Conservation (phyloP, 2,888 invertebrate genomes). For the Leptinotarsa tumamoca region DNA sequence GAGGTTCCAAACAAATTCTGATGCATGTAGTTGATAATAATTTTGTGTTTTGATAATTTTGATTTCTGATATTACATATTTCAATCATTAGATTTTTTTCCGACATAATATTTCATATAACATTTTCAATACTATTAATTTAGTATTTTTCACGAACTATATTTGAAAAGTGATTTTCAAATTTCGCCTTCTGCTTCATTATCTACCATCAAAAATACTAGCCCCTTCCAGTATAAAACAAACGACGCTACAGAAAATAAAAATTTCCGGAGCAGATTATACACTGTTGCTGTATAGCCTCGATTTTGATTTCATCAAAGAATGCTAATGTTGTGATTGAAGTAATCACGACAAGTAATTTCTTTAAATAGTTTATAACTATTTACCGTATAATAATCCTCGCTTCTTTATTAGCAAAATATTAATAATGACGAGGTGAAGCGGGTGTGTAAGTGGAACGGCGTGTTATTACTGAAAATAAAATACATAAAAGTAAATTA, state of each 20-base stretch:
- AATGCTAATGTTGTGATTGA: background rate
- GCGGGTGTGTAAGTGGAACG: conserved; percentile 11
- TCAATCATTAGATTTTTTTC: too few relatives aligned
- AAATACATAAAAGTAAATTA: conserved; percentile 5
- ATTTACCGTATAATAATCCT: conserved; percentile 15
- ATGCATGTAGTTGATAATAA: too few relatives aligned
- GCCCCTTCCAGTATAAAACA: background rate
- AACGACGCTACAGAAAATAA: background rate
- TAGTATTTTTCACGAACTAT: too few relatives aligned
- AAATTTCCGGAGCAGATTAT: background rate
- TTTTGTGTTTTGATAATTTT: too few relatives aligned
- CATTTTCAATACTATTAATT: too few relatives aligned
- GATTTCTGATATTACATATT: too few relatives aligned
- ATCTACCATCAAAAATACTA: background rate
- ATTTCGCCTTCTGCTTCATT: too few relatives aligned
- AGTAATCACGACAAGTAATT: conserved; percentile 19
- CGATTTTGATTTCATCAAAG: background rate
- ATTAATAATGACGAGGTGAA: conserved; percentile 3
- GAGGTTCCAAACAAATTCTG: too few relatives aligned
- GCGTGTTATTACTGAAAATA: conserved; percentile 5
- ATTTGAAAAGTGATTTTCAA: too few relatives aligned
- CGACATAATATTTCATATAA: too few relatives aligned
- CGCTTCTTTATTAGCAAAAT: conserved; percentile 7
- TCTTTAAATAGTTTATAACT: background rate
- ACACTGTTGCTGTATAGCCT: background rate